A percentile compares a stretch with the other conserved stretches of the same genome.
phyloP scores from a whole-genome alignment of 2,888 invertebrate species.

The Pandemis heparana region DNA sequence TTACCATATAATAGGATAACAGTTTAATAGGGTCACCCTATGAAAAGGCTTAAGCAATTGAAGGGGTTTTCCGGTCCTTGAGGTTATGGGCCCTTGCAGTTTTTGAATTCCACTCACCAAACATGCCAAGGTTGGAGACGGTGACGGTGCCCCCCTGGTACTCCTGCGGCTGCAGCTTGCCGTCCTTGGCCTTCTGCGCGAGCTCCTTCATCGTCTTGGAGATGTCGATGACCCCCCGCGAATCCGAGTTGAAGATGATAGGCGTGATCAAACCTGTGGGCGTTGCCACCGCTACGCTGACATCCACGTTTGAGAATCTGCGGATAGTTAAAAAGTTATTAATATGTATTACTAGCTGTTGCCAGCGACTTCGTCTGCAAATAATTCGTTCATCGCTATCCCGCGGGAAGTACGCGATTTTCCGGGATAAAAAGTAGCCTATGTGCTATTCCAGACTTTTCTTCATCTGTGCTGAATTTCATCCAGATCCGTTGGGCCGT shows the following conservation, averaged over 20 bases:
- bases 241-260: conserved; percentile 96
- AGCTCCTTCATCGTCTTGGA: conserved; percentile 91
- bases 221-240: conserved; percentile 94
- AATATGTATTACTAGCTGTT: not conserved
- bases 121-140: conserved; percentile 98
- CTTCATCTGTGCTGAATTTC: too few species aligned
- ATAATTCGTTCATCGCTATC: too few species aligned
- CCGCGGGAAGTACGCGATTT: too few species aligned
- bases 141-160: conserved; percentile 98
- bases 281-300: conserved; percentile 98
- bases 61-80: too few species aligned
- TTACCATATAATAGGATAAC: too few species aligned
- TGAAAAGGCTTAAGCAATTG: too few species aligned
- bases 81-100: too few species aligned
- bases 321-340: conserved; percentile 5
- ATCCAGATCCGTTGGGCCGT: too few species aligned
- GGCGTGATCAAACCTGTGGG: conserved; percentile 98
- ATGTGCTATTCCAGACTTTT: too few species aligned
- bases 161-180: conserved; percentile 96
- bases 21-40: too few species aligned
- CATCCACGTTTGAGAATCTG: conserved; percentile 96
- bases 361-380: too few species aligned
- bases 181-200: conserved; percentile 94
- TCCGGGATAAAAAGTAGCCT: too few species aligned
- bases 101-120: conserved; percentile 85